Evolutionary conservation across 2,113 vertebrate species (phyloP).

Genomic region (Cervus canadensis): DNA sequence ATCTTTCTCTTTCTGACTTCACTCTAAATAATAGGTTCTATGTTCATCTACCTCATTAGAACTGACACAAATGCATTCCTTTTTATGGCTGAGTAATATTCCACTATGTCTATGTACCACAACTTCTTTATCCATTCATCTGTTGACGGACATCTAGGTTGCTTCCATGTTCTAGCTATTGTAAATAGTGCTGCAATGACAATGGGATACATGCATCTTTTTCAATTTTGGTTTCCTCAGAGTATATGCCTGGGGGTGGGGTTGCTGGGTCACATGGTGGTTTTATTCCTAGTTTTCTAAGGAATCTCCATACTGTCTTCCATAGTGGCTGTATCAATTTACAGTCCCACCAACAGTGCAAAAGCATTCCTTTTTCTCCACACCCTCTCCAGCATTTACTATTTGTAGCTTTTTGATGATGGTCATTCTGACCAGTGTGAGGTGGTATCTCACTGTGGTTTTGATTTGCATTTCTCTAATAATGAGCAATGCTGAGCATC

Average conservation of each 20-base stretch:
- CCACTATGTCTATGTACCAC: background rate
- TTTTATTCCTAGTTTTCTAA: background rate
- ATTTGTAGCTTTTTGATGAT: background rate
- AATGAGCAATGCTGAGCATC: background rate
- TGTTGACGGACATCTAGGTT: background rate
- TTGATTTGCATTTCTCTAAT: background rate
- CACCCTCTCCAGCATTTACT: background rate
- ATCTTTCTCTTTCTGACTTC: background rate
- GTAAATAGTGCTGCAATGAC: background rate
- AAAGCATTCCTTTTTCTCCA: background rate
- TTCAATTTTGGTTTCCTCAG: background rate
- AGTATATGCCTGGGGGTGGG: background rate
- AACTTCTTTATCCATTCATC: background rate
- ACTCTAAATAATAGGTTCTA: background rate
- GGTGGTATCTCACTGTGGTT: background rate
- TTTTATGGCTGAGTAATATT: background rate
- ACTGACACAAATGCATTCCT: background rate
- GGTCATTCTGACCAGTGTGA: background rate
- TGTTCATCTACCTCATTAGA: background rate
- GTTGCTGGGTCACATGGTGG: background rate
- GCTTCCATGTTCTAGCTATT: background rate
- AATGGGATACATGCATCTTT: background rate
- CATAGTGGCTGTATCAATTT: background rate
- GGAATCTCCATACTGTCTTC: background rate
- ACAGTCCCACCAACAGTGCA: background rate